Base-by-base conservation (phyloP, 92 coral and sea anemone genomes). In the Parazoanthus atlanticus region DNA sequence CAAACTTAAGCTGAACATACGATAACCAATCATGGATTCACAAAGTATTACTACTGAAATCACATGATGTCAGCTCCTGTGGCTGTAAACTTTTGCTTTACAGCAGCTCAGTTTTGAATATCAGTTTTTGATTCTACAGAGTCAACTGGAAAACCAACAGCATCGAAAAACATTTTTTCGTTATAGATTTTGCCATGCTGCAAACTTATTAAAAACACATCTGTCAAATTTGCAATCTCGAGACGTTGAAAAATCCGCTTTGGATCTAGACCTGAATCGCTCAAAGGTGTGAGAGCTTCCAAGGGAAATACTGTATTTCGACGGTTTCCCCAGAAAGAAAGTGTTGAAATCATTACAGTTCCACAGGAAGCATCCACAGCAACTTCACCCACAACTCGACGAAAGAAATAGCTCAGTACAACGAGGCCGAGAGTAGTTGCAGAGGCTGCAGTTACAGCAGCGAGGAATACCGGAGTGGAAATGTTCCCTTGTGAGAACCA, bases 251-350 rank as follows among this genome's bases (percentile, higher is more conserved):
- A 95, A 47, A 91, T 64, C 76, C 89, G 88, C 79, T 91, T 95
- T 25, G 89, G 19, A 80, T 88, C 91, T 69, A 93, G 75, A 28
- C 95, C 98, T 32, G 93, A 86, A 80, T 95, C 98, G 58, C 91
- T 90, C 47, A 93, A 52, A 17, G 98, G 98, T 9, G 90, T 82
- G 0, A 95, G 31, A 31, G 70, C 41, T 9, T 90, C 31, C 3
- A 90, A 30, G 15, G 93, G 94, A 23, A 95, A 61, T 21, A 85
- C 86, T 36, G 66, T 61, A 76, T 92, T 90, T 69, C 92, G 88
- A 17, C 98, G 95, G 76, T 93, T 95, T 29, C 98, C 98, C 98
- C 98, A 95, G 88, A 95, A 95, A 1, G 96, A 90, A 58, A 95
- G 75, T 28, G 96, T 90, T 36, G 98, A 95, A 74, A 95, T 93